Evolutionary conservation across 2,113 vertebrate species (phyloP).

Genomic region (Cyanoramphus novaezelandiae): DNA sequence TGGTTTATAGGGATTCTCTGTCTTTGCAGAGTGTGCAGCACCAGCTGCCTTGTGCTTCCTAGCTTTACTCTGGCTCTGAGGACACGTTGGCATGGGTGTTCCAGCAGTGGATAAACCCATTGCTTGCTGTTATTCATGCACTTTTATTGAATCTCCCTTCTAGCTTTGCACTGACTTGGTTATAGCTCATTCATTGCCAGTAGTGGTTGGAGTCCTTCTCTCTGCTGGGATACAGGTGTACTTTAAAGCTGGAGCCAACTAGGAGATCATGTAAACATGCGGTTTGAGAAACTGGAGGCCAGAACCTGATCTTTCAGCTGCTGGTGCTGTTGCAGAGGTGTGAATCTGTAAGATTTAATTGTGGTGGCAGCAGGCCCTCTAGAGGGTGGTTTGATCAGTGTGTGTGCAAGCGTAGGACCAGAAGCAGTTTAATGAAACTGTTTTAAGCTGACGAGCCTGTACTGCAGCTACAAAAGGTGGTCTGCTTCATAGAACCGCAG

Average conservation of each 20-base stretch:
- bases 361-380: not conserved
- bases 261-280: not conserved
- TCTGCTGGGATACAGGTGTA: not conserved
- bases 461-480: not conserved
- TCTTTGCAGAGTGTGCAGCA: not conserved
- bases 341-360: not conserved
- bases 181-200: not conserved
- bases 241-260: not conserved
- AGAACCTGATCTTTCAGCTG: not conserved
- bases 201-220: not conserved
- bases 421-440: not conserved
- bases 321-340: not conserved
- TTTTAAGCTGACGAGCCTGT: not conserved
- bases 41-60: not conserved
- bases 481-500: not conserved
- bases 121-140: not conserved
- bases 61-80: not conserved
- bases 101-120: not conserved
- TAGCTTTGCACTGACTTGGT: not conserved
- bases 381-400: not conserved
- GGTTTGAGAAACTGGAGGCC: not conserved
- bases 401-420: not conserved
- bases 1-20: not conserved
- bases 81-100: fast-evolving
- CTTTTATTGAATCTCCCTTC: not conserved